A percentile compares a stretch with the other conserved stretches of the same genome.
Conservation (phyloP, 2,888 invertebrate genomes). For the Autographa pulchrina region DNA sequence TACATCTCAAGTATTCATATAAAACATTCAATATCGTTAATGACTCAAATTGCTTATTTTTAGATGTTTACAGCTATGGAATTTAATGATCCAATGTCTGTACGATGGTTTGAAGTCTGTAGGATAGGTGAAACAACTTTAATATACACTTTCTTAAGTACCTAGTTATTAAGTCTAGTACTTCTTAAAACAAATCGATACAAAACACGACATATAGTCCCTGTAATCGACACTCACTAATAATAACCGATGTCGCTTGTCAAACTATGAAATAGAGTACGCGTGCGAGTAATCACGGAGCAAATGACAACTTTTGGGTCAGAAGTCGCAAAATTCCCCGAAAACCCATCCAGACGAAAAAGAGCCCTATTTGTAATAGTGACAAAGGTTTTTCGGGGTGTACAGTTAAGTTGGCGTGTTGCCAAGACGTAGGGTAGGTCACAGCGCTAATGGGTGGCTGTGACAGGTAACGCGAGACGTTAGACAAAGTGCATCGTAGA, state of each 20-base stretch:
- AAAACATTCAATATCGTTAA: no score
- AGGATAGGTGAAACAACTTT: no score
- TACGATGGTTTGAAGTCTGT: no score
- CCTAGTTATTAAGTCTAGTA: no score
- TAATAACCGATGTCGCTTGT: slow-evolving; percentile 79
- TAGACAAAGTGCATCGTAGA: slow-evolving; percentile 85
- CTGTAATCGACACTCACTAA: slow-evolving; percentile 75
- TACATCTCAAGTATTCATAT: no score
- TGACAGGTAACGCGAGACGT: slow-evolving; percentile 86
- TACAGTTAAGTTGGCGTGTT: slow-evolving; percentile 66
- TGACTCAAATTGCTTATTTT: slow-evolving; percentile 14
- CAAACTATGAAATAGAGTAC: slow-evolving; percentile 72
- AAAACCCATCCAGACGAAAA: slow-evolving; percentile 58
- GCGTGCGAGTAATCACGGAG: slow-evolving; percentile 80
- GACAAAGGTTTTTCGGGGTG: slow-evolving; percentile 61
- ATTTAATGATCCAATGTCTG: no score
- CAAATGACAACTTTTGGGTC: slow-evolving; percentile 87
- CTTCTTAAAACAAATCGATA: slow-evolving; percentile 61
- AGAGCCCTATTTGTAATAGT: slow-evolving; percentile 66
- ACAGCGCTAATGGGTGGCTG: slow-evolving; percentile 83
- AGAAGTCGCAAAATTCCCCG: slow-evolving; percentile 58
- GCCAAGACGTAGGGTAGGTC: slow-evolving; percentile 83
- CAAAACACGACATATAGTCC: slow-evolving; percentile 65
- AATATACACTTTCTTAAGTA: no score
- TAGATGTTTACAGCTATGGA: no score